Evolutionary conservation across 1,140 invertebrate species (phyloP).

Genomic region (Euura lappo): DNA sequence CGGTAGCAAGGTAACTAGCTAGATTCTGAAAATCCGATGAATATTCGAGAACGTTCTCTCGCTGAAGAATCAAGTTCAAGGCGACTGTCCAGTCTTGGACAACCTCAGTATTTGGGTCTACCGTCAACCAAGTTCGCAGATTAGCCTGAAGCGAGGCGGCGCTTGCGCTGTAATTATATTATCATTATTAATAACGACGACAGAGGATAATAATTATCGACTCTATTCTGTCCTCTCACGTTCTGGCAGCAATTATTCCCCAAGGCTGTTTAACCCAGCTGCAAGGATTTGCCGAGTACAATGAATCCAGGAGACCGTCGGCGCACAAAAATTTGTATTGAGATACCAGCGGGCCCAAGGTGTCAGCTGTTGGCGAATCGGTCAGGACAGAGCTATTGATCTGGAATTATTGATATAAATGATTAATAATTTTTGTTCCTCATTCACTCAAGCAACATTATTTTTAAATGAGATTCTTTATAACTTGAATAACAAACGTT

Average conservation of each 20-base stretch:
- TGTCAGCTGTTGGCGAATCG: not conserved
- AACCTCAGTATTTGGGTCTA: not conserved
- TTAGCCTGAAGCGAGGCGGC: slow-evolving; percentile 28
- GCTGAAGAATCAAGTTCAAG: slow-evolving; percentile 31
- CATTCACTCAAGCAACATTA: no score
- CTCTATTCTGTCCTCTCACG: slow-evolving; percentile 48
- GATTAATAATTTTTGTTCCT: not conserved
- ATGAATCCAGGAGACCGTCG: slow-evolving; percentile 63
- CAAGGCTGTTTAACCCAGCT: slow-evolving; percentile 67
- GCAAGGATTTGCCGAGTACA: slow-evolving; percentile 59
- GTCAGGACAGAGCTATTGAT: slow-evolving; percentile 16
- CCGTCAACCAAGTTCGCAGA: slow-evolving; percentile 30
- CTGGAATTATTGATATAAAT: not conserved
- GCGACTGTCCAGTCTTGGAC: slow-evolving; percentile 26
- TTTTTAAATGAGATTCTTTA: no score
- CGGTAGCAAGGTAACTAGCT: slow-evolving; percentile 41
- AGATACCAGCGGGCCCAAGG: slow-evolving; percentile 28
- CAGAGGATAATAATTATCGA: no score
- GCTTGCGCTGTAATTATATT: slow-evolving; percentile 27
- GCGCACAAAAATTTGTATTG: slow-evolving; percentile 71
- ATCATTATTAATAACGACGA: not conserved
- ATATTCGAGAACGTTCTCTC: slow-evolving; percentile 15
- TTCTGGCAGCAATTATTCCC: slow-evolving; percentile 60
- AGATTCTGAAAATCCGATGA: slow-evolving; percentile 17
- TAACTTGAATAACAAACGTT: no score